These are phyloP conservation scores for Phalacrocorax aristotelis DNA, from an alignment of 2,113 vertebrate genomes.

Conservation along the genomic window DNA sequence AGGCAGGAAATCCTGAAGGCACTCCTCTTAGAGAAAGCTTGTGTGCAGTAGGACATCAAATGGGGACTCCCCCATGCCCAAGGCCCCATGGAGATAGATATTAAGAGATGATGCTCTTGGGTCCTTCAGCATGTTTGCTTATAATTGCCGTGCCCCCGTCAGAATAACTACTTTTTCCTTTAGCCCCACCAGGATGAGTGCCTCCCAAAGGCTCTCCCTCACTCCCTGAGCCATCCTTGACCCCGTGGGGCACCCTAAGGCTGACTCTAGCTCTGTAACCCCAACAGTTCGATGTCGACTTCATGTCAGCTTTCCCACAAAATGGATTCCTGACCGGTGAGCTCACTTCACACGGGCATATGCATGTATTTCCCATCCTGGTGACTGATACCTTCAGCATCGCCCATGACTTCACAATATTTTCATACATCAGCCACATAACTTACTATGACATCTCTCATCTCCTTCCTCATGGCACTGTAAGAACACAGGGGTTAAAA, in stretches of 20 bases:
- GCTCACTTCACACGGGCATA: background rate
- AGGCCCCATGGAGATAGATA: background rate
- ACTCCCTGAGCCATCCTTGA: background rate
- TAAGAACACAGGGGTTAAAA: background rate
- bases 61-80: background rate
- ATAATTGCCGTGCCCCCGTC: background rate
- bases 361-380: background rate
- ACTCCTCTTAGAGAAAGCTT: background rate
- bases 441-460: background rate
- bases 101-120: background rate
- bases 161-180: background rate
- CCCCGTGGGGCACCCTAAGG: background rate
- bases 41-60: background rate
- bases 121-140: background rate
- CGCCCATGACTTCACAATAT: background rate
- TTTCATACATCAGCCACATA: background rate
- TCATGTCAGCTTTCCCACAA: background rate
- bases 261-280: background rate
- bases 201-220: background rate
- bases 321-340: background rate
- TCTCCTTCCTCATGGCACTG: background rate
- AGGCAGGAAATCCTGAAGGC: conserved; percentile 35
- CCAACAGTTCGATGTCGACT: background rate
- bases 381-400: background rate
- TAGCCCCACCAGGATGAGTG: background rate